These are phyloP conservation scores for Andrena haemorrhoa DNA, from an alignment of 2,888 invertebrate genomes.

Conservation along the genomic window DNA sequence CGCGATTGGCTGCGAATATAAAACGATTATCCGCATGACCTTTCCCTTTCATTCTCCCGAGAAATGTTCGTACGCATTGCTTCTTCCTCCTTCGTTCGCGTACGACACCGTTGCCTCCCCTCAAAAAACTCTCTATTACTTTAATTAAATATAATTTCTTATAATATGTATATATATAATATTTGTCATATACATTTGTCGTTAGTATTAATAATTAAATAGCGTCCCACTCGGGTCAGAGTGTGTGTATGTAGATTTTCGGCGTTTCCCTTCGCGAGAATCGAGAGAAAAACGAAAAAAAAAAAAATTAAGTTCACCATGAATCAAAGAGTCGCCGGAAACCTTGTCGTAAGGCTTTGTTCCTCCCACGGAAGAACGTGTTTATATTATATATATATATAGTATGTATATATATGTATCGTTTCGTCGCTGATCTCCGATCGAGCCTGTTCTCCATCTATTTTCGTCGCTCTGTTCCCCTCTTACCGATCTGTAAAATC, in stretches of 20 bases:
- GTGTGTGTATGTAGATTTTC: conserved; percentile 65
- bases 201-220: conserved; percentile 74
- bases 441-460: conserved; percentile 18
- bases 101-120: conserved; percentile 46
- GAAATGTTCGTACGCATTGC: conserved; percentile 14
- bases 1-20: conserved; percentile 50
- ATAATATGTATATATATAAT: conserved; percentile 70
- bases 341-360: conserved; percentile 70
- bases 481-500: conserved; percentile 1
- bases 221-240: conserved; percentile 70
- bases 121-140: conserved; percentile 64
- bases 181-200: conserved; percentile 66
- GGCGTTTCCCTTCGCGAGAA: conserved; percentile 59
- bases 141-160: conserved; percentile 77
- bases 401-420: conserved; percentile 42
- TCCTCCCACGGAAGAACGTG: conserved; percentile 62
- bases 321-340: conserved; percentile 71
- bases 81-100: conserved; percentile 24
- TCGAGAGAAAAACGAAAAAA: conserved; percentile 43
- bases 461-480: conserved; percentile 23
- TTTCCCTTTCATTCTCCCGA: neutral
- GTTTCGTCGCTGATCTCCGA: conserved; percentile 50
- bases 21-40: conserved; percentile 46
- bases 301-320: conserved; percentile 58
- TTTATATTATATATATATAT: conserved; percentile 21